Evolutionary conservation across 1,140 invertebrate genomes (phyloP).

Genomic region (Charaxes varanes): DNA sequence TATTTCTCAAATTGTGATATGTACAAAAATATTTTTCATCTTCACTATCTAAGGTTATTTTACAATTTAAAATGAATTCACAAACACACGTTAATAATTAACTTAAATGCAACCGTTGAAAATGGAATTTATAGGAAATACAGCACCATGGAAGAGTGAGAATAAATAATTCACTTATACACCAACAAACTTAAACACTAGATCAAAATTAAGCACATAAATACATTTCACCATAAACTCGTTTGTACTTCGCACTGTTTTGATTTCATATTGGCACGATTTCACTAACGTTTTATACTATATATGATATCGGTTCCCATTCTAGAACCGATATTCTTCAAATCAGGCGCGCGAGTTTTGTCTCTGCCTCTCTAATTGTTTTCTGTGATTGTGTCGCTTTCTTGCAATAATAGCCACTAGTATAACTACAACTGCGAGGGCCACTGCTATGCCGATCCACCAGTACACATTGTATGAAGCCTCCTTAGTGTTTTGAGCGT

Average conservation of each 20-base stretch:
- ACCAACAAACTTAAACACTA: constrained; percentile 15
- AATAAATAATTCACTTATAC: constrained; percentile 31
- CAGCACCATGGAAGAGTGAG: constrained; percentile 44
- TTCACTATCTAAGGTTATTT: constrained; percentile 47
- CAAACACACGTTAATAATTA: constrained; percentile 23
- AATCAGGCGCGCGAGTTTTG: constrained; percentile 61
- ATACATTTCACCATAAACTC: constrained; percentile 24
- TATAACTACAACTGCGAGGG: constrained; percentile 47
- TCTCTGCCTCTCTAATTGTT: constrained; percentile 54
- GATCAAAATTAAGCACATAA: constrained; percentile 19
- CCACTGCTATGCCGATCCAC: constrained; percentile 64
- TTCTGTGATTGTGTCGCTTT: constrained; percentile 61
- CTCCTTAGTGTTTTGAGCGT: constrained; percentile 39
- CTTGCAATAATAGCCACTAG: constrained; percentile 59
- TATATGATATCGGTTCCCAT: constrained; percentile 39
- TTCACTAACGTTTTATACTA: constrained; percentile 36
- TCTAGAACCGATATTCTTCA: constrained; percentile 71
- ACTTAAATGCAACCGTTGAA: constrained; percentile 25
- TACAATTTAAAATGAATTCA: constrained; percentile 24
- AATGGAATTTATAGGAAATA: constrained; percentile 28
- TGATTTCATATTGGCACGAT: constrained; percentile 41
- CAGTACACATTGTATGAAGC: constrained; percentile 62
- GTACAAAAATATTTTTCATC: constrained; percentile 69
- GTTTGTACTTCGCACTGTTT: constrained; percentile 35
- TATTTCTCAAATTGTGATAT: constrained; percentile 65